A percentile compares a stretch with the other conserved stretches of the same genome.
Evolutionary conservation across 2,888 invertebrate genomes (phyloP).

Genomic region (Conops quadrifasciatus): DNA sequence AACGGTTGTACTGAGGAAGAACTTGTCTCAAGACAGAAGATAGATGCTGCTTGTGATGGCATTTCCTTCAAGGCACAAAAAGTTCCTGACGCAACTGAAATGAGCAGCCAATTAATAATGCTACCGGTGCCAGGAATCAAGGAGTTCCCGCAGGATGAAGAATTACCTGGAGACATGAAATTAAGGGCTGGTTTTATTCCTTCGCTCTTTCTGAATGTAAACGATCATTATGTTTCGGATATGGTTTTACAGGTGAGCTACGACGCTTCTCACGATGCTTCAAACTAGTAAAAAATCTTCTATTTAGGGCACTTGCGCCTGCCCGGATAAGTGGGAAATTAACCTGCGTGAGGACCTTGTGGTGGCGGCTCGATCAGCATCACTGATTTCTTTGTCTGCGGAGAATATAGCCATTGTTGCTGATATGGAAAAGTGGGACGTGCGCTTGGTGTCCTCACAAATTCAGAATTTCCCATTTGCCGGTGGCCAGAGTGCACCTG

Average conservation of each 20-base stretch:
- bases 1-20: background rate
- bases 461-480: slow-evolving; percentile 67
- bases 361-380: slow-evolving; percentile 66
- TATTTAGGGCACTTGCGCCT: slow-evolving; percentile 68
- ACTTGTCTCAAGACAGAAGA: slow-evolving; percentile 45
- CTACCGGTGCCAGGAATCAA: slow-evolving; percentile 66
- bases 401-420: slow-evolving; percentile 87
- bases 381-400: slow-evolving; percentile 75
- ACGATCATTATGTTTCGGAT: slow-evolving; percentile 76
- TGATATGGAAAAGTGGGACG: slow-evolving; percentile 80
- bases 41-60: slow-evolving; percentile 54
- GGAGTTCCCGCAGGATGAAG: slow-evolving; percentile 57
- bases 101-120: slow-evolving; percentile 55
- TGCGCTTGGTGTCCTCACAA: slow-evolving; percentile 67
- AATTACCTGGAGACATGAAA: slow-evolving; percentile 54
- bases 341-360: slow-evolving; percentile 67
- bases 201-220: slow-evolving; percentile 71
- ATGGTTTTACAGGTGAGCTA: slow-evolving; percentile 78
- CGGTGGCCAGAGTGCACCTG: slow-evolving; percentile 65
- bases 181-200: slow-evolving; percentile 68
- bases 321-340: slow-evolving; percentile 70
- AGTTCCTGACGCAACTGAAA: slow-evolving; percentile 54
- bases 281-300: no score
- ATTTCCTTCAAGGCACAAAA: slow-evolving; percentile 57
- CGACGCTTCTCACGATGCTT: no score